Evolutionary conservation across 2,888 invertebrate species (phyloP).

Genomic region (Dolichomitus sp.): DNA sequence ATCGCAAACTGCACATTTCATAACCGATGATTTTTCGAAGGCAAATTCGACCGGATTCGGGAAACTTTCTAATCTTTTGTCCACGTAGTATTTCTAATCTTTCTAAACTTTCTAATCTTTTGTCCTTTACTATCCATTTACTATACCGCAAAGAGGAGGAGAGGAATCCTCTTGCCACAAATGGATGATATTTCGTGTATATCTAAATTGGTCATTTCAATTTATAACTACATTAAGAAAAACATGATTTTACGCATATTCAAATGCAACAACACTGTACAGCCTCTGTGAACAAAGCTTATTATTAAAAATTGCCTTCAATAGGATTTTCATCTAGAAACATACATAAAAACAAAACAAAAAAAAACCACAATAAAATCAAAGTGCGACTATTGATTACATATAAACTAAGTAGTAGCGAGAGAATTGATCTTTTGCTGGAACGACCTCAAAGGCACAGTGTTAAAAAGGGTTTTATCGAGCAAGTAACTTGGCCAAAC

Average conservation of each 20-base stretch:
- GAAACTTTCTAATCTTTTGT: no score
- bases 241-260: neutral
- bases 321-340: neutral
- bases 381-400: neutral
- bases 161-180: no score
- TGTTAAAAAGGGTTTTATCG: conserved; percentile 2
- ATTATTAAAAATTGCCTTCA: neutral
- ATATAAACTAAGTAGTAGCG: neutral
- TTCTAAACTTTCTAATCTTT: no score
- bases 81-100: no score
- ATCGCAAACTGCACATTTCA: no score
- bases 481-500: neutral
- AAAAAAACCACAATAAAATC: neutral
- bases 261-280: neutral
- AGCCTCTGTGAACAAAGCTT: neutral
- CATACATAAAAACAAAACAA: neutral
- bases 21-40: no score
- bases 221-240: no score
- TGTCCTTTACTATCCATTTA: no score
- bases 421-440: neutral
- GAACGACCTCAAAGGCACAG: neutral
- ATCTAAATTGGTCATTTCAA: no score
- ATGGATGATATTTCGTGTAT: no score
- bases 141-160: no score
- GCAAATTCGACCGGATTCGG: no score